Evolutionary conservation across 2,113 vertebrate genomes (phyloP).

Genomic region (Dipodomys spectabilis): DNA sequence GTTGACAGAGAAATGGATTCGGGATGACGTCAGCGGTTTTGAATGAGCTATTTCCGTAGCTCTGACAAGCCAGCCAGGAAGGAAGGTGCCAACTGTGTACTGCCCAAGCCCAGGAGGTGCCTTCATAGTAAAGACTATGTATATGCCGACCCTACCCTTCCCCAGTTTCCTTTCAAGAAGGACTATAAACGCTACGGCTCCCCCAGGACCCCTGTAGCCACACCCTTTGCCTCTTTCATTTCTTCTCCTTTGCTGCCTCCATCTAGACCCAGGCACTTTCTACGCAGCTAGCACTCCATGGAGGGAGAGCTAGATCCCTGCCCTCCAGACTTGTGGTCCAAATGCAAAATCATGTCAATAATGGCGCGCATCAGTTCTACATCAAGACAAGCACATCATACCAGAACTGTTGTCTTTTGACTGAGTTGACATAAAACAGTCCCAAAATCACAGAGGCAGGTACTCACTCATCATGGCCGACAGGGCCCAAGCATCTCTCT

Average conservation of each 20-base stretch:
- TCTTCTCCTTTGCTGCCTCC: neutral
- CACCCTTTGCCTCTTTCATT: neutral
- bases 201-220: neutral
- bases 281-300: neutral
- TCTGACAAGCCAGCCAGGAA: neutral
- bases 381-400: neutral
- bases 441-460: neutral
- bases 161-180: slow-evolving; percentile 23
- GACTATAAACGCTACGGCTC: neutral
- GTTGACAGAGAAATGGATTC: slow-evolving; percentile 6
- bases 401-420: neutral
- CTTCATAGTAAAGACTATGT: neutral
- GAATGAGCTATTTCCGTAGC: neutral
- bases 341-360: neutral
- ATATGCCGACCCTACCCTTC: neutral
- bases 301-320: neutral
- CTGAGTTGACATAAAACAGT: neutral
- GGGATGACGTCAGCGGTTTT: neutral
- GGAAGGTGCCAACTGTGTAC: neutral
- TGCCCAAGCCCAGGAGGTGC: neutral
- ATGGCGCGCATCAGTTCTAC: neutral
- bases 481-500: neutral
- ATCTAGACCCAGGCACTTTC: neutral
- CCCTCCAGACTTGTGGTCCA: neutral
- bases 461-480: neutral